A percentile compares a stretch with the other conserved stretches of the same genome.
phyloP scores from a whole-genome alignment of 2,797 vertebrate species.

The Anableps anableps region DNA sequence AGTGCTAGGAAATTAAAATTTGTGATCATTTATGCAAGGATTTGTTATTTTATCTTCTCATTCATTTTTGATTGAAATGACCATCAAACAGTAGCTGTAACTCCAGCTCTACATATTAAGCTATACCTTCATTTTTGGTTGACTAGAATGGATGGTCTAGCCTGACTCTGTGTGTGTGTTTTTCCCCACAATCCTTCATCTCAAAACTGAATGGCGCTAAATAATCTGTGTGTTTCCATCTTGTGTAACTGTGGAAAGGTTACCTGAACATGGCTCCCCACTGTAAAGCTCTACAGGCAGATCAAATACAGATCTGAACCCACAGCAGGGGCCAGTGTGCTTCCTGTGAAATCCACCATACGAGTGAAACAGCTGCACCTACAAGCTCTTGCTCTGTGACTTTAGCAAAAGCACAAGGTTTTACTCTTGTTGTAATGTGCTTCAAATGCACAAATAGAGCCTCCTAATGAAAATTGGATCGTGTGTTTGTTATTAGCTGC shows the following conservation, averaged over 20 bases:
- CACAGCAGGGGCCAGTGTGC: conserved; percentile 28
- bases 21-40: neutral
- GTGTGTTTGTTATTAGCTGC: conserved; percentile 34
- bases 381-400: conserved; percentile 47
- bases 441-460: conserved; percentile 23
- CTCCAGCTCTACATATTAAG: neutral
- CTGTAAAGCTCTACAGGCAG: conserved; percentile 15
- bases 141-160: neutral
- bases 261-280: conserved; percentile 34
- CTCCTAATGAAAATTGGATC: conserved; percentile 38
- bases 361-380: conserved; percentile 20
- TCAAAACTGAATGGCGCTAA: conserved; percentile 1
- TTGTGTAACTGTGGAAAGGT: conserved; percentile 11
- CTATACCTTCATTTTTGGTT: neutral
- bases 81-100: neutral
- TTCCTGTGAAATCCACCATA: conserved; percentile 24
- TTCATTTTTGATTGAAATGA: neutral
- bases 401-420: conserved; percentile 47
- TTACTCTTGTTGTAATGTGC: conserved; percentile 43
- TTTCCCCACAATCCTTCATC: neutral
- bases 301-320: conserved; percentile 40
- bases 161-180: neutral
- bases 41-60: neutral
- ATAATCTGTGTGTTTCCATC: conserved; percentile 7
- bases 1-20: neutral